phyloP scores from a whole-genome alignment of 1,140 invertebrate genomes.

The Trichogramma pretiosum region DNA sequence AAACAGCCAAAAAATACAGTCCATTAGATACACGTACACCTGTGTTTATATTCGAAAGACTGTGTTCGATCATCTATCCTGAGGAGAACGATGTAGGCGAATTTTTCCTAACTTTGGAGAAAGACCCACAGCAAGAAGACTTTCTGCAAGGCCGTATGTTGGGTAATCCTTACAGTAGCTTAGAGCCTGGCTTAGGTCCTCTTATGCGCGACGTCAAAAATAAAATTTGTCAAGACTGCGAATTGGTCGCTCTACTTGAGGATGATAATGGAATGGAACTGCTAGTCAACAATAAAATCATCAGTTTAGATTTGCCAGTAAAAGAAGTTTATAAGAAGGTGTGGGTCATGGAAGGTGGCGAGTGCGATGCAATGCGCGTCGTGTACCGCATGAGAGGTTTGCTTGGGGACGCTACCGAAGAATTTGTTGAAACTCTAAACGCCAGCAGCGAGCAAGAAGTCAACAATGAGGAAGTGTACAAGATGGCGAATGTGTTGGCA shows the following conservation, averaged over 20 bases:
- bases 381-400: conserved; percentile 97
- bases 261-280: conserved; percentile 99
- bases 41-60: conserved; percentile 93
- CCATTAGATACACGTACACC: conserved; percentile 89
- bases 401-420: conserved; percentile 94
- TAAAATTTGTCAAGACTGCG: conserved; percentile 96
- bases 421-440: conserved; percentile 92
- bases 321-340: conserved; percentile 79
- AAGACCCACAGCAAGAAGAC: conserved; percentile 97
- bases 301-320: conserved; percentile 89
- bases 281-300: conserved; percentile 97
- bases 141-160: conserved; percentile 96
- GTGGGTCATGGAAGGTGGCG: conserved; percentile 78
- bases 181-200: conserved; percentile 87
- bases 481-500: conserved; percentile 63
- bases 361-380: conserved; percentile 91
- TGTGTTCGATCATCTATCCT: conserved; percentile 95
- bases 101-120: conserved; percentile 93
- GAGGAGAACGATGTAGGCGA: conserved; percentile 95
- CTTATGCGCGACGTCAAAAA: conserved; percentile 98
- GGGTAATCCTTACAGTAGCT: conserved; percentile 93
- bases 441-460: conserved; percentile 82
- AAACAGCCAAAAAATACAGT: conserved; percentile 90
- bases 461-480: conserved; percentile 90
- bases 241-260: conserved; percentile 88